phyloP scores from a whole-genome alignment of 2,113 vertebrate genomes.

The Archilochus colubris region DNA sequence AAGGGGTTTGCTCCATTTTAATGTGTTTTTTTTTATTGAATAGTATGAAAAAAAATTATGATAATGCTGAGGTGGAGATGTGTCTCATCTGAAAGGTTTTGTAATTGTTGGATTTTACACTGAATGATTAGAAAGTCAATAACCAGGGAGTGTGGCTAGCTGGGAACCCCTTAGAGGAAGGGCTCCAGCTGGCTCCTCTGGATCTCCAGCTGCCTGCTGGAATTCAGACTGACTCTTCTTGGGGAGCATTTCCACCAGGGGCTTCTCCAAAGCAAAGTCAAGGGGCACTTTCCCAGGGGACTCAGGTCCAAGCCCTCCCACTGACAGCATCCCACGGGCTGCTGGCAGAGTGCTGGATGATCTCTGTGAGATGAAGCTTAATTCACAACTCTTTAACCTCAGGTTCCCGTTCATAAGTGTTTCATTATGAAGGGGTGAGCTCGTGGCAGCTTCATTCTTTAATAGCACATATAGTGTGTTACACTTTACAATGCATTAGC shows the following conservation, averaged over 20 bases:
- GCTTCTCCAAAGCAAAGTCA: neutral
- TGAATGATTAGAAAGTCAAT: constrained; percentile 25
- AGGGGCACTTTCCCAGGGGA: neutral
- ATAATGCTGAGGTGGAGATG: neutral
- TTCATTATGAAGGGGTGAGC: constrained; percentile 49
- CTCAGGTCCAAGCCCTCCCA: neutral
- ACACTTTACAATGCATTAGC: constrained; percentile 66
- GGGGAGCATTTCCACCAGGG: neutral
- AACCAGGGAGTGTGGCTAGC: neutral
- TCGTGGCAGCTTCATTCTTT: constrained; percentile 53
- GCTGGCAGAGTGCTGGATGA: neutral
- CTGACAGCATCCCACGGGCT: fast-evolving
- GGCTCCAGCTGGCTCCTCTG: neutral
- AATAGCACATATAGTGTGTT: constrained; percentile 43
- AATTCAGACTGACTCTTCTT: neutral
- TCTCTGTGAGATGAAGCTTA: constrained; percentile 37
- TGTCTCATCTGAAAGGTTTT: constrained; percentile 15
- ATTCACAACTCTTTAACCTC: constrained; percentile 57
- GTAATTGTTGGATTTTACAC: neutral
- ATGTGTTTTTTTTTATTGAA: neutral
- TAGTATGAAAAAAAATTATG: neutral
- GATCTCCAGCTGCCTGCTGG: neutral
- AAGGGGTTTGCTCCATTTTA: neutral
- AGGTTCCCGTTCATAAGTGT: constrained; percentile 29
- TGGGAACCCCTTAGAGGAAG: neutral